These are phyloP conservation scores for Microchirus variegatus DNA, from an alignment of 2,797 vertebrate genomes.

Conservation along the genomic window DNA sequence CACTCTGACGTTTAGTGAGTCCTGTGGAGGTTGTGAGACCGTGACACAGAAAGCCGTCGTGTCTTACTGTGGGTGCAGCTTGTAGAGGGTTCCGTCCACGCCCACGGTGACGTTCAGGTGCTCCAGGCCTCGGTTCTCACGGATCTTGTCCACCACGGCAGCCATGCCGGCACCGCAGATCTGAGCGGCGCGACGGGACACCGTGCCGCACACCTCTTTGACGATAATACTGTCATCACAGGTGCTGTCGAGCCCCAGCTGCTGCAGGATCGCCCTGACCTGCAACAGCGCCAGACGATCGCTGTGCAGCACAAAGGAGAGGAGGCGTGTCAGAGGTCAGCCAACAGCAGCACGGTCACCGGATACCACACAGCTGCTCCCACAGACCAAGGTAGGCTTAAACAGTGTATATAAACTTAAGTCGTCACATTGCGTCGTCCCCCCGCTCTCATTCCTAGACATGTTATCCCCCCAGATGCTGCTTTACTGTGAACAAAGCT, in stretches of 20 bases:
- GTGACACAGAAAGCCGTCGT: neutral
- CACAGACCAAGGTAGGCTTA: slow-evolving; percentile 58
- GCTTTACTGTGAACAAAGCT: slow-evolving; percentile 6
- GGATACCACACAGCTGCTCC: slow-evolving; percentile 66
- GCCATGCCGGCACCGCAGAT: slow-evolving; percentile 97
- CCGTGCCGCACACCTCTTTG: slow-evolving; percentile 91
- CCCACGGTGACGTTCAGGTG: slow-evolving; percentile 93
- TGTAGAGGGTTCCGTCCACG: slow-evolving; percentile 97
- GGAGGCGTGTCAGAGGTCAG: slow-evolving; percentile 52
- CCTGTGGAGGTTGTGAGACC: too few relatives aligned
- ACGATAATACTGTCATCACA: slow-evolving; percentile 99
- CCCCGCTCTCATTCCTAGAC: slow-evolving; percentile 7
- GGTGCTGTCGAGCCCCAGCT: slow-evolving; percentile 95
- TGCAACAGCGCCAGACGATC: slow-evolving; percentile 96
- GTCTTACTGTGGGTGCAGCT: slow-evolving; percentile 97
- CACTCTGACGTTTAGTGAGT: too few relatives aligned
- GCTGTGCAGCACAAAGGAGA: slow-evolving; percentile 65
- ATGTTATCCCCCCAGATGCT: slow-evolving; percentile 5
- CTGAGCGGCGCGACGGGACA: slow-evolving; percentile 92
- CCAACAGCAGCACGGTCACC: slow-evolving; percentile 53
- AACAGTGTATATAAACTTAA: slow-evolving; percentile 25
- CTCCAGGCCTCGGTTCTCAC: slow-evolving; percentile 92
- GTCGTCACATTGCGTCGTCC: slow-evolving; percentile 11
- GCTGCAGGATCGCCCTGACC: slow-evolving; percentile 95
- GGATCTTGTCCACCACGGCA: slow-evolving; percentile 95